A percentile compares a stretch with the other conserved stretches of the same genome.
Conservation (phyloP, 2,797 vertebrate species). For the Poliocrania exsul region DNA sequence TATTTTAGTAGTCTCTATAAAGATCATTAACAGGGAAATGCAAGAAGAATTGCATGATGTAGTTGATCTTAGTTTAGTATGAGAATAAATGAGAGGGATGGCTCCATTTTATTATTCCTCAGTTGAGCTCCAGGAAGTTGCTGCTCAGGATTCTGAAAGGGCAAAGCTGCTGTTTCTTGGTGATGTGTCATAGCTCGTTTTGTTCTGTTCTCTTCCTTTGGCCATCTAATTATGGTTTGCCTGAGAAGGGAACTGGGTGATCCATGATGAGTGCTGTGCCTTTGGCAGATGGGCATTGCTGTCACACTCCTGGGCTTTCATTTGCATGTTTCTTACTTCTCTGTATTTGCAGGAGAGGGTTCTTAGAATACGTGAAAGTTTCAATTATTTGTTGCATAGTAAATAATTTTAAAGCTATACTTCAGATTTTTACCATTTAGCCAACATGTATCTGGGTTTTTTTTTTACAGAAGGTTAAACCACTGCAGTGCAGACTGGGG, state of each 20-base stretch:
- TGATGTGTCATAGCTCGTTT: neutral
- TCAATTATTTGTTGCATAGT: neutral
- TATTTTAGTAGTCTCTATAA: neutral
- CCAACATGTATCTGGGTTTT: neutral
- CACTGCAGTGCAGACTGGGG: neutral
- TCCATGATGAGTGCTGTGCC: neutral
- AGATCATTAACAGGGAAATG: neutral
- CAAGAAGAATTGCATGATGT: neutral
- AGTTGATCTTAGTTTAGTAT: neutral
- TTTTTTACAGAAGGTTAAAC: neutral
- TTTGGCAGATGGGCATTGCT: slow-evolving; percentile 1
- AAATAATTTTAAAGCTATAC: neutral
- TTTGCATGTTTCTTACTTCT: neutral
- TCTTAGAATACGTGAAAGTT: neutral
- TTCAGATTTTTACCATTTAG: neutral
- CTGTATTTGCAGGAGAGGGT: neutral
- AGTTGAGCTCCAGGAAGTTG: neutral
- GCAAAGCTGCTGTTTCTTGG: neutral
- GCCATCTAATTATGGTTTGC: neutral
- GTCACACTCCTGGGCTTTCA: neutral
- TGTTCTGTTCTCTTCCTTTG: slow-evolving; percentile 29
- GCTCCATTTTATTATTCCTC: neutral
- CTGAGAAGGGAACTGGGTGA: neutral
- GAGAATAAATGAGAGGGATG: neutral
- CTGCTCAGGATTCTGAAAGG: slow-evolving; percentile 5